Evolutionary conservation across 2,113 vertebrate genomes (phyloP), one percentile per base, ranked within the genome.

Genomic region (Callocephalon fimbriatum): DNA sequence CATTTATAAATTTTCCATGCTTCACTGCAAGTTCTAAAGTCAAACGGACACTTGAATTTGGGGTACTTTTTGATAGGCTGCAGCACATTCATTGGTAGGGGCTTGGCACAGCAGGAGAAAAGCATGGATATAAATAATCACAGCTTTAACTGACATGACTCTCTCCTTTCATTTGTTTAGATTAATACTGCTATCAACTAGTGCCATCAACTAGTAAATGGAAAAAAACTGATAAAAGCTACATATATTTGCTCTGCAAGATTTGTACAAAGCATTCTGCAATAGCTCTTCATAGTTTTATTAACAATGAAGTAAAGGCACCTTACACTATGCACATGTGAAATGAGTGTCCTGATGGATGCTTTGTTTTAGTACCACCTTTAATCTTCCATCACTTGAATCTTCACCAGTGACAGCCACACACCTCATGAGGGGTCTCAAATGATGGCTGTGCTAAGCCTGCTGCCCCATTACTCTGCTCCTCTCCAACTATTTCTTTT

Each of bases 161-260:
- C 54, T 51, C 56, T 83, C 47, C n/a, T 85, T 85, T 68, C 32
- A 63, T 40, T 88, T 77, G 29, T 71, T 95, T 44, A 77, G 61
- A 71, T 48, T 56, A 80, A 86, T 92, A 94, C 13, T 68, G 26
- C 66, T 93, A 86, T 63, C 88, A 95, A 21, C 67, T 62, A 48
- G 79, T 92, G 90, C 79, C 78, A 94, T 93, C 93, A 83, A 80
- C 82, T 40, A 63, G 65, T 38, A 86, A 88, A 91, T 21, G 51
- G 31, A 74, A 94, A 86, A 89, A 86, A 77, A 0, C 4, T 29
- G 32, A 72, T 37, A 93, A 84, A 88, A 86, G 59, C 47, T 83
- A 45, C 68, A 76, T 12, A 1, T 38, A 74, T 88, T 86, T 96
- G 50, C 54, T 93, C 50, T 54, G 53, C 14, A 71, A 73, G 63